Evolutionary conservation across 1,140 invertebrate genomes (phyloP).

Genomic region (Octopus bimaculoides): DNA sequence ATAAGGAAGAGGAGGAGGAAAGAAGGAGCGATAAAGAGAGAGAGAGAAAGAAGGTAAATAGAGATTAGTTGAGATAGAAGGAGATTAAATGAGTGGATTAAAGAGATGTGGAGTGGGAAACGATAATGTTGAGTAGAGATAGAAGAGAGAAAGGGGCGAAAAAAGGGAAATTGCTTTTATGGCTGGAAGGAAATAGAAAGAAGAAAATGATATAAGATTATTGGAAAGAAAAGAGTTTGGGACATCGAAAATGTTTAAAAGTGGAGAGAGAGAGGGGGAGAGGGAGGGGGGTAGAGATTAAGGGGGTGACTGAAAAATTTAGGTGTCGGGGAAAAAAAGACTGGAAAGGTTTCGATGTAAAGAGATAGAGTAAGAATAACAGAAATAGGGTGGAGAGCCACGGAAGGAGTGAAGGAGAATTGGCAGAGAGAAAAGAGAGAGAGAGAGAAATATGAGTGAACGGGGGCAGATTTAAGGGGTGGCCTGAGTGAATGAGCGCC

Average conservation of each 20-base stretch:
- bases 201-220: no score
- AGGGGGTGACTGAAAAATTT: no score
- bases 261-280: no score
- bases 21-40: not conserved
- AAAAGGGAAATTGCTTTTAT: not conserved
- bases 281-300: no score
- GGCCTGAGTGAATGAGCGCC: not conserved
- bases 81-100: not conserved
- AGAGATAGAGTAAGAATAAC: not conserved
- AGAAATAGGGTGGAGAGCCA: not conserved
- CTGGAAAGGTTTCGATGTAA: no score
- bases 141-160: not conserved
- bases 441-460: not conserved
- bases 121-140: not conserved
- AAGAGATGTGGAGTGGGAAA: not conserved
- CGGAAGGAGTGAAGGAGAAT: not conserved
- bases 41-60: not conserved
- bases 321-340: no score
- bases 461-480: not conserved
- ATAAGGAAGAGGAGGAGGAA: not conserved
- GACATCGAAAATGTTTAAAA: no score
- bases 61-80: not conserved
- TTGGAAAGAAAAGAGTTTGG: no score
- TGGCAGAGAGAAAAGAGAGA: not conserved
- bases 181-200: no score